phyloP scores from a whole-genome alignment of 2,797 vertebrate species.

The Phataginus tricuspis region DNA sequence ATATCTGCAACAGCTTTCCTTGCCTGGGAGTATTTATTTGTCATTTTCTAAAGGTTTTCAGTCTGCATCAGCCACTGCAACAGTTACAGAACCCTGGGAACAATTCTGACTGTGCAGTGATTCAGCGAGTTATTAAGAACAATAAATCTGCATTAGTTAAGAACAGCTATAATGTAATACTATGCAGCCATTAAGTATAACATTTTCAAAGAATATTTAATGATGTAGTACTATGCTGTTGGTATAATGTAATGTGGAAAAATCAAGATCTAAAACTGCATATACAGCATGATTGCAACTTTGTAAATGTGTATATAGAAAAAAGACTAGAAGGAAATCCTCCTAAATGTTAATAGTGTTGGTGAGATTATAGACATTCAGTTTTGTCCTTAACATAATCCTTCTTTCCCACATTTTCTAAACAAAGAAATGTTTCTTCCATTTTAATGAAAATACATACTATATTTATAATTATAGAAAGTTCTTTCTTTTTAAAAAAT shows the following conservation, averaged over 20 bases:
- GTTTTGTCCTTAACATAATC: background rate
- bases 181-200: constrained; percentile 48
- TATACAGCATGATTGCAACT: background rate
- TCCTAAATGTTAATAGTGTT: background rate
- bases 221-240: constrained; percentile 30
- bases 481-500: background rate
- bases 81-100: constrained; percentile 33
- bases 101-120: constrained; percentile 54
- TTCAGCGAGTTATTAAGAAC: constrained; percentile 57
- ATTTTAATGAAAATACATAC: background rate
- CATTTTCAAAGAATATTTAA: constrained; percentile 60
- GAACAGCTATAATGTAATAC: constrained; percentile 58
- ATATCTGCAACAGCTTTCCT: background rate
- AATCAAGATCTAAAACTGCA: background rate
- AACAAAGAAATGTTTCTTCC: background rate
- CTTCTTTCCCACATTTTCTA: background rate
- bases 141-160: constrained; percentile 66
- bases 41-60: constrained; percentile 34
- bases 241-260: constrained; percentile 1
- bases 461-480: background rate
- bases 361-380: background rate
- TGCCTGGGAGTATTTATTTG: constrained; percentile 20
- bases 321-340: constrained; percentile 45
- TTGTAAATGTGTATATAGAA: background rate
- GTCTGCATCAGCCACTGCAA: background rate